Evolutionary conservation across 2,113 vertebrate species (phyloP), one percentile per base, ranked within the genome.

Genomic region (Anhinga rufa): DNA sequence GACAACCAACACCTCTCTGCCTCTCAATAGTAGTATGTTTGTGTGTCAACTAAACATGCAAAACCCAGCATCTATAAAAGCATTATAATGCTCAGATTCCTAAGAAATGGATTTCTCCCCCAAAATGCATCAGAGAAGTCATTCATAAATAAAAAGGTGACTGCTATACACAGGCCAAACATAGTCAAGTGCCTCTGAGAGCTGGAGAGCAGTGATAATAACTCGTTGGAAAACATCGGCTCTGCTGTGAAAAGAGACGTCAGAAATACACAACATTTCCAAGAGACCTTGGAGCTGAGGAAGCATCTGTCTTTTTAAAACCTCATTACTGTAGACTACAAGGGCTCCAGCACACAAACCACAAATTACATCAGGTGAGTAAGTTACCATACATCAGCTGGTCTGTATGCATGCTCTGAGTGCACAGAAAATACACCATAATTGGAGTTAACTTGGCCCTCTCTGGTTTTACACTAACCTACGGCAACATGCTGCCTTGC

Each of bases 331-430:
- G 92, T 1, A 32, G 62, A 31, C 84, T 90, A 60, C 55, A 26
- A 85, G 91, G 54, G 68, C 81, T 94, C 78, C 71, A 75, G 84
- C 90, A 72, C 93, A 91, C 84, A 85, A 93, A 91, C 87, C 92
- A 94, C 95, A 97, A 94, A 95, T 96, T 79, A n/a, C 84, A 94
- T 95, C 95, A 96, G 93, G 93, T 91, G 89, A 85, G 95, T 57
- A 40, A 87, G 94, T 94, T 92, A 18, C 93, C 94, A 93, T 85
- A 65, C 70, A 90, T 96, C 93, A 96, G 84, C 89, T 34, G 80
- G n/a, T 44, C 81, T 14, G 48, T 7, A 60, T 42, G 64, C 54
- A 48, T 4, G n/a, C 68, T 70, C 44, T 0, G 17, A 70, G 78
- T 4, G 38, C 69, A 51, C 94, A 82, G 86, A 62, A 84, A 92